A percentile compares a stretch with the other conserved stretches of the same genome.
phyloP scores from a whole-genome alignment of 1,140 invertebrate species.

The Intoshia linei region DNA sequence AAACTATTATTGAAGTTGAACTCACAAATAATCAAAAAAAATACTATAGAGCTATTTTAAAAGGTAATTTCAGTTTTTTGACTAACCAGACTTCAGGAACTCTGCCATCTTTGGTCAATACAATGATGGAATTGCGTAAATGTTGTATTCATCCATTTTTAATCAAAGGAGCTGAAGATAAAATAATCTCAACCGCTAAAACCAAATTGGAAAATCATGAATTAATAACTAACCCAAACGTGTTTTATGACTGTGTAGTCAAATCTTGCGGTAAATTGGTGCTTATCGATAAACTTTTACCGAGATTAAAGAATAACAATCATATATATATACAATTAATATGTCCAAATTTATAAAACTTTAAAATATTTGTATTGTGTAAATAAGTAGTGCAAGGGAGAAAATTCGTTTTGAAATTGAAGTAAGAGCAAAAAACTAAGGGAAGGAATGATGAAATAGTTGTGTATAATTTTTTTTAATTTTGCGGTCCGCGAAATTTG shows the following conservation, averaged over 20 bases:
- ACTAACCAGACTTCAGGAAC: constrained; percentile 45
- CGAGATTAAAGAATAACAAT: constrained; percentile 67
- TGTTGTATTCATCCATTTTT: constrained; percentile 98
- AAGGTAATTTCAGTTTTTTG: constrained; percentile 85
- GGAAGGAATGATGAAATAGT: too few relatives aligned
- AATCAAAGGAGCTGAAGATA: constrained; percentile 75
- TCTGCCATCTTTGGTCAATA: constrained; percentile 95
- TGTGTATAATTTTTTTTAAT: too few relatives aligned
- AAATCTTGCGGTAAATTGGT: constrained; percentile 61
- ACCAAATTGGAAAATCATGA: constrained; percentile 20
- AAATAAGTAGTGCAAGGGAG: too few relatives aligned
- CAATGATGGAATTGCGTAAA: constrained; percentile 98
- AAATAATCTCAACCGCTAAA: constrained; percentile 67
- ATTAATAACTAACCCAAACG: constrained; percentile 11
- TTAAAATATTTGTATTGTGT: too few relatives aligned
- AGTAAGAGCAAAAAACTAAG: too few relatives aligned
- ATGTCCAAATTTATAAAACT: too few relatives aligned
- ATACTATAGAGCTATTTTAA: constrained; percentile 90
- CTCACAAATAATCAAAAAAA: constrained; percentile 98
- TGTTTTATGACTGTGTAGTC: constrained; percentile 14
- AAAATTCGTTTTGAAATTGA: too few relatives aligned
- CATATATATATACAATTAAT: too few relatives aligned
- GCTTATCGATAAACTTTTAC: constrained; percentile 76
- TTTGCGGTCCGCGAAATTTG: too few relatives aligned
- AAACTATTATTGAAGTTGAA: too few relatives aligned